A percentile compares a stretch with the other conserved stretches of the same genome.
phyloP scores from a whole-genome alignment of 2,888 invertebrate genomes.

The Tridacna crocea region DNA sequence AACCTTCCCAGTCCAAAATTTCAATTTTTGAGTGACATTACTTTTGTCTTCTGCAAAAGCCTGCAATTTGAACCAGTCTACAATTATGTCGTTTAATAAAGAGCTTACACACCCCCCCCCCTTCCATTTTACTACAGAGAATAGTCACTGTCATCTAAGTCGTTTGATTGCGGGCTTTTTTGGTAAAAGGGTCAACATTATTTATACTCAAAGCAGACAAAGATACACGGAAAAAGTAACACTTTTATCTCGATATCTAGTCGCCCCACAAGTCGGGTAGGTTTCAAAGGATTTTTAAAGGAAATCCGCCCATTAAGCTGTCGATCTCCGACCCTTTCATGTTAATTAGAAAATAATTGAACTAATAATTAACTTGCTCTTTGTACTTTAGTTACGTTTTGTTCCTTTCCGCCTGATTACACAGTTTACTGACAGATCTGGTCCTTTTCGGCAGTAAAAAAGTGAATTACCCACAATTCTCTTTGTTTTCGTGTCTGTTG shows the following conservation, averaged over 20 bases:
- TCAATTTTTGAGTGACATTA: too few species aligned
- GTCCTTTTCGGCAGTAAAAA: not conserved
- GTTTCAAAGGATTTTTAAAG: slow-evolving; percentile 7
- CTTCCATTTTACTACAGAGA: too few species aligned
- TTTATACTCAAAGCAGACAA: not conserved
- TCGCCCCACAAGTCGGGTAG: not conserved
- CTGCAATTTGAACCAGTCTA: too few species aligned
- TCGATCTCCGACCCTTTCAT: slow-evolving; percentile 23
- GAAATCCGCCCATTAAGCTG: slow-evolving; percentile 23
- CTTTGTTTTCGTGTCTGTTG: not conserved
- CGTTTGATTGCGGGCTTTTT: too few species aligned
- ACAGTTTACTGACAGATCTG: slow-evolving; percentile 5
- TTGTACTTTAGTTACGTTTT: slow-evolving; percentile 15
- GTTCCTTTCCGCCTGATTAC: slow-evolving; percentile 25
- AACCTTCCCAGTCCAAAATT: too few species aligned
- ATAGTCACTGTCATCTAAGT: too few species aligned
- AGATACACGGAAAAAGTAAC: not conserved
- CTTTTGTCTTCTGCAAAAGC: too few species aligned
- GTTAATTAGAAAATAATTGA: slow-evolving; percentile 27
- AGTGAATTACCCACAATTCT: not conserved
- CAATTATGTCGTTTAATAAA: too few species aligned
- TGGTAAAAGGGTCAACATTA: too few species aligned
- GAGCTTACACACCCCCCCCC: too few species aligned
- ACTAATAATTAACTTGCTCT: slow-evolving; percentile 8
- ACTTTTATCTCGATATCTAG: not conserved